Percentiles rank a stretch among this genome's conserved stretches.
Evolutionary conservation across 2,888 invertebrate species (phyloP).

Genomic region (Chydorus sphaericus): DNA sequence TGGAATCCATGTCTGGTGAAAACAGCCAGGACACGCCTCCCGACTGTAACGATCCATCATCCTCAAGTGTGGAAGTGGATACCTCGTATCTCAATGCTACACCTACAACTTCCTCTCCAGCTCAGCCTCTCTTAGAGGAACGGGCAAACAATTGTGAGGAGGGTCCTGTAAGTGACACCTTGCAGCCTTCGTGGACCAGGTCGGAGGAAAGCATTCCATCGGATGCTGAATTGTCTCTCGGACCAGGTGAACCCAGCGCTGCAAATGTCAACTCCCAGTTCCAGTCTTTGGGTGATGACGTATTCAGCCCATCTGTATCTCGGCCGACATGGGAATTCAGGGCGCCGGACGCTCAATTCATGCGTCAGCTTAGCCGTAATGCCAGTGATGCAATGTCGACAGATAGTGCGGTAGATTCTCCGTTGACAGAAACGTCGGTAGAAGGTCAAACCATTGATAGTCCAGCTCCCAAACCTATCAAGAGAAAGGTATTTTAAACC

Average conservation of each 20-base stretch:
- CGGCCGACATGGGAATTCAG: conserved; percentile 10
- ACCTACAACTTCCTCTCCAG: neutral
- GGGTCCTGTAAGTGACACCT: neutral
- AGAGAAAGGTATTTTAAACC: conserved; percentile 9
- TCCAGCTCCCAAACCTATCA: conserved; percentile 11
- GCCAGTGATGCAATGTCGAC: neutral
- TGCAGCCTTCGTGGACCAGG: neutral
- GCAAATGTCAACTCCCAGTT: neutral
- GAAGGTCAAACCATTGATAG: neutral
- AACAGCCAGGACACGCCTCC: conserved; percentile 3
- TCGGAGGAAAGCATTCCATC: neutral
- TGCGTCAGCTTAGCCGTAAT: neutral
- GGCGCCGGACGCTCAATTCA: conserved; percentile 10
- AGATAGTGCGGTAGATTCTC: too few relatives aligned
- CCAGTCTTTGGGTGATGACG: neutral
- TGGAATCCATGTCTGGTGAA: neutral
- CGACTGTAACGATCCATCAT: neutral
- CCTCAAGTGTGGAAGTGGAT: neutral
- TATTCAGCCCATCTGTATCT: neutral
- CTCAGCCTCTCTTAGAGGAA: neutral
- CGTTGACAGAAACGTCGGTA: too few relatives aligned
- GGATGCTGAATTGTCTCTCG: neutral
- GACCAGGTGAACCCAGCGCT: neutral
- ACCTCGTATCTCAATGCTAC: neutral
- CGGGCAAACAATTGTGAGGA: neutral